Base-by-base conservation (phyloP, 2,797 vertebrate genomes). In the Cossypha polioptera region DNA sequence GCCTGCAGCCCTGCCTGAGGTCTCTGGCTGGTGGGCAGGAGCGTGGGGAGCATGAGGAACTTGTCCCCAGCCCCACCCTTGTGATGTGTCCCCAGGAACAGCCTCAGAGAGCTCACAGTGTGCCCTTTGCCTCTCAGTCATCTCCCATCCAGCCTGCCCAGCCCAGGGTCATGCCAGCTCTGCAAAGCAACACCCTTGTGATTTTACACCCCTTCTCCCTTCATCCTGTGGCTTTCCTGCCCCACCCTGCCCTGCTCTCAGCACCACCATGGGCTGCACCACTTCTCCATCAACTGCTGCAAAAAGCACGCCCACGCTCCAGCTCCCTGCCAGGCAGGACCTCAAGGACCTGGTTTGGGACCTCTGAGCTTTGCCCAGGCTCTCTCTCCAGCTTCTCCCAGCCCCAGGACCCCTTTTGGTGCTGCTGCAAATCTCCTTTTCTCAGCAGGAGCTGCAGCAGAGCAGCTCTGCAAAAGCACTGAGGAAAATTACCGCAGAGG, bases 231-330 rank as follows among this genome's bases (percentile, higher is more conserved):
- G 31, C 28, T 61, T 85, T 72, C 25, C 61, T 62, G 42, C 35
- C 35, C 29, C 43, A 8, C n/a, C 57, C 40, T 72, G 71, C 38
- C 40, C 59, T 35, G 51, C 51, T 50, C 43, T 47, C 75, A 73
- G 55, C 26, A 26, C 38, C 55, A 19, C 5, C 5, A 10, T 0
- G 1, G 59, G 48, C 67, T 69, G 43, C 28, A 14, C 35, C 0
- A 0, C 33, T 67, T 61, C 62, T 71, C 66, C 62, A 45, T 4
- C 3, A 2, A 4, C 51, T 7, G 7, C 66, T 5, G 1, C 5
- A 13, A 17, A 1, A 5, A 80, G 35, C 48, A 43, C 1, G 0
- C 38, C 42, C 0, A 4, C 33, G 2, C 1, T 1, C 12, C 11
- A 3, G 45, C 35, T 68, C 40, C 61, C 13, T 0, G 9, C 38